Evolutionary conservation across 2,113 vertebrate genomes (phyloP).

Genomic region (Elephas maximus): DNA sequence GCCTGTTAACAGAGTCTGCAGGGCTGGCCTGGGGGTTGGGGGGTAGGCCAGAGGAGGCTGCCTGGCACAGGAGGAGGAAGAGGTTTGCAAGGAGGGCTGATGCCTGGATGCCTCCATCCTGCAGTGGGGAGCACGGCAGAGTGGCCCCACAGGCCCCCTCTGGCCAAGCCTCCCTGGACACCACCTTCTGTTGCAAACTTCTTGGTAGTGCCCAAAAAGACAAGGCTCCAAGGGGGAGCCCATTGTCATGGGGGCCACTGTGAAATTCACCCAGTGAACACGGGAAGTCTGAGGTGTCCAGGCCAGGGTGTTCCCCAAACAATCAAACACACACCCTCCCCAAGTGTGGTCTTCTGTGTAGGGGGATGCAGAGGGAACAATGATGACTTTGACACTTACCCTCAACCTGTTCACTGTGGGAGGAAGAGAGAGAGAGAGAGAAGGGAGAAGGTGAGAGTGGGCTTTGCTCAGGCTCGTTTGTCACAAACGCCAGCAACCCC

Average conservation of each 20-base stretch:
- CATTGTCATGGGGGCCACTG: neutral
- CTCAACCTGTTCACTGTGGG: slow-evolving; percentile 92
- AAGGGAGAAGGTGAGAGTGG: neutral
- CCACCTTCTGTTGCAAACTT: neutral
- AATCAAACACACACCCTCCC: accelerated
- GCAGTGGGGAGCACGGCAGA: accelerated
- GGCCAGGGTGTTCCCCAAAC: neutral
- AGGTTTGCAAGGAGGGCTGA: accelerated
- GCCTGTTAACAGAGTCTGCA: neutral
- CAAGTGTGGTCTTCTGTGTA: accelerated
- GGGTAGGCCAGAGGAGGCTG: too few species aligned
- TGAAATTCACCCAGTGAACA: neutral
- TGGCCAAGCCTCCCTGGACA: neutral
- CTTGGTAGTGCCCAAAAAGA: neutral
- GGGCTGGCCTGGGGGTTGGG: neutral
- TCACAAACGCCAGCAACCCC: neutral
- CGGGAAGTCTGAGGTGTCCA: neutral
- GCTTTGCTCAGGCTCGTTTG: neutral
- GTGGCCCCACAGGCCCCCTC: neutral
- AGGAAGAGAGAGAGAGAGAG: neutral
- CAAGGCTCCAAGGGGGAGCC: neutral
- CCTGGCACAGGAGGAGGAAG: accelerated
- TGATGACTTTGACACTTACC: slow-evolving; percentile 90
- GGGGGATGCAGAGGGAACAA: neutral
- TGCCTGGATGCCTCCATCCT: neutral